Percentiles rank a stretch among this genome's conserved stretches.
Conservation (phyloP, 2,113 vertebrate species). For the Lamprotornis superbus region DNA sequence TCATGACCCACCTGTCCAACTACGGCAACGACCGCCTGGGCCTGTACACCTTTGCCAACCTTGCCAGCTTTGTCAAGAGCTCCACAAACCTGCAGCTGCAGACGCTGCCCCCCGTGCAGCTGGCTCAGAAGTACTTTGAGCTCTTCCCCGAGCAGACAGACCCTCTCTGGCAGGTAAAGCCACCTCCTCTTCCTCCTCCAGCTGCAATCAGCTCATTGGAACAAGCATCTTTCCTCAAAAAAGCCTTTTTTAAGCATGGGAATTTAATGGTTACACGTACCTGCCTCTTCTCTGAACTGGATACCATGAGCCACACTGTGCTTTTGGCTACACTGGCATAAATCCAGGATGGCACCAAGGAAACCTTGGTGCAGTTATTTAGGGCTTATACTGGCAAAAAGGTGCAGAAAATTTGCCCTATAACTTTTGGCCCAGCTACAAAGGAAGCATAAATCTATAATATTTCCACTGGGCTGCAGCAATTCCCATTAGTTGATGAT, state of each 20-base stretch:
- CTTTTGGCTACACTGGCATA: neutral
- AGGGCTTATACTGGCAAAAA: neutral
- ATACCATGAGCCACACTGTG: neutral
- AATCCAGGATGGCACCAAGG: neutral
- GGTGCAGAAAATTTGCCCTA: neutral
- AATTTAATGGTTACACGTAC: neutral
- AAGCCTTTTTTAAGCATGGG: neutral
- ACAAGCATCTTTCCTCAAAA: neutral
- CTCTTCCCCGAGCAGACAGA: constrained; percentile 93
- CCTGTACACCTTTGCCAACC: constrained; percentile 91
- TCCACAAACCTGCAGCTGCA: constrained; percentile 90
- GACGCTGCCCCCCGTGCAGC: constrained; percentile 87
- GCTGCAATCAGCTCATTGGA: rapidly evolving
- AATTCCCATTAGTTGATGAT: neutral
- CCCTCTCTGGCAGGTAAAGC: constrained; percentile 94
- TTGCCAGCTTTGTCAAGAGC: constrained; percentile 89
- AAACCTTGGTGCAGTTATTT: neutral
- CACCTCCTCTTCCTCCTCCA: neutral
- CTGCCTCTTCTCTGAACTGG: neutral
- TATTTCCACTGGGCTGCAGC: neutral
- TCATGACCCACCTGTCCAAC: constrained; percentile 98
- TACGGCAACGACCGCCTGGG: constrained; percentile 97
- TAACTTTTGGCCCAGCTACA: neutral
- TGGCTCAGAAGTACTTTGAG: constrained; percentile 95
- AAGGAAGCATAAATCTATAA: neutral